Conservation (phyloP, 2,113 vertebrate species). For the Myotis lucifugus region DNA sequence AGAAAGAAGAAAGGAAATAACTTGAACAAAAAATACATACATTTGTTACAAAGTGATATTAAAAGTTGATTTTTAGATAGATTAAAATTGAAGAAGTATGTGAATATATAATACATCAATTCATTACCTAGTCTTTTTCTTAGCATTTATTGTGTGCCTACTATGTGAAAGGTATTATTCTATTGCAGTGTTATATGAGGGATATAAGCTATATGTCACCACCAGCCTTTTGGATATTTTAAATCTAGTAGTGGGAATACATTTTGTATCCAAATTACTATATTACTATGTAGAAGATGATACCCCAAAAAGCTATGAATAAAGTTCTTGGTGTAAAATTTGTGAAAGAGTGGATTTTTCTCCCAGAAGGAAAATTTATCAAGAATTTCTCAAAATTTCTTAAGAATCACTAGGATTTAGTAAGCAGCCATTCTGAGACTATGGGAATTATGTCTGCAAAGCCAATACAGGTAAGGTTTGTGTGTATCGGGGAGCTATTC, state of each 20-base stretch:
- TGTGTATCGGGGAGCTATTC: rapidly evolving
- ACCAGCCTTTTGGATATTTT: background rate
- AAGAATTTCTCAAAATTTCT: background rate
- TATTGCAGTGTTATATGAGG: rapidly evolving
- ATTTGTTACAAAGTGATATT: rapidly evolving
- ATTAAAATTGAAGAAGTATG: background rate
- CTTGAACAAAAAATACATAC: background rate
- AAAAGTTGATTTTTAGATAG: background rate
- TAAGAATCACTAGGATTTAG: background rate
- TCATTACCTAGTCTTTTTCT: rapidly evolving
- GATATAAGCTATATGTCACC: rapidly evolving
- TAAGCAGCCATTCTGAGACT: rapidly evolving
- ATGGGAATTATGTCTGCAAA: background rate
- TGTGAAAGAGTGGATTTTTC: background rate
- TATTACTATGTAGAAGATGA: background rate
- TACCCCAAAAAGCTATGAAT: rapidly evolving
- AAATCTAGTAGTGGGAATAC: background rate
- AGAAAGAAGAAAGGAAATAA: background rate
- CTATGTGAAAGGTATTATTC: rapidly evolving
- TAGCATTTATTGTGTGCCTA: background rate
- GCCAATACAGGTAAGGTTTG: rapidly evolving
- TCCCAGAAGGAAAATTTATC: background rate
- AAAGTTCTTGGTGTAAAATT: background rate
- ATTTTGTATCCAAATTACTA: background rate
- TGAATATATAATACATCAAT: rapidly evolving